Conservation (phyloP, 1,140 invertebrate species). For the Phenacoccus solenopsis region DNA sequence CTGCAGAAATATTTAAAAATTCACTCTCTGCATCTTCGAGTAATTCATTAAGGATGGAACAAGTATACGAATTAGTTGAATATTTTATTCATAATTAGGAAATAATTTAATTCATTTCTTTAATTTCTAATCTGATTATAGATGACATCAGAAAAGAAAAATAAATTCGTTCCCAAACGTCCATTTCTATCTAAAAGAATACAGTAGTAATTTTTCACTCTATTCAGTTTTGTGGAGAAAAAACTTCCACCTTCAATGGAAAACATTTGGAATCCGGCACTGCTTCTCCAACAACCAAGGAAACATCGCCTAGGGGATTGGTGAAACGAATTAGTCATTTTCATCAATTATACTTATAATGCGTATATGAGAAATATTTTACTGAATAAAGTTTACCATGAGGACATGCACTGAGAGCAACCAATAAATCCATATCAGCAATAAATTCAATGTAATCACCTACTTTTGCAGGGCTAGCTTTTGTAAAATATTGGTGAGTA, state of each 20-base stretch:
- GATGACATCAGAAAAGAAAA: not conserved
- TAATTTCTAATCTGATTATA: not conserved
- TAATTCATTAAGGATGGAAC: not conserved
- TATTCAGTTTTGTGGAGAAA: slow-evolving; percentile 18
- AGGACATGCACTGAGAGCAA: slow-evolving; percentile 37
- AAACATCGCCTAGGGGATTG: slow-evolving; percentile 33
- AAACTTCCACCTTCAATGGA: slow-evolving; percentile 37
- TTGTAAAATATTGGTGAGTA: slow-evolving; percentile 38
- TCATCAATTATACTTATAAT: not conserved
- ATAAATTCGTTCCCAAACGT: not conserved
- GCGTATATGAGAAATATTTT: no score
- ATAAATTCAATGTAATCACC: slow-evolving; percentile 40
- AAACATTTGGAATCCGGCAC: slow-evolving; percentile 36
- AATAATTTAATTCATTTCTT: not conserved
- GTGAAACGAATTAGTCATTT: not conserved
- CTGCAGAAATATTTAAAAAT: not conserved
- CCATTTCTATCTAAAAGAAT: not conserved
- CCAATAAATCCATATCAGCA: slow-evolving; percentile 39
- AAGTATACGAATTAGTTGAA: not conserved
- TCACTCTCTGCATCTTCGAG: not conserved
- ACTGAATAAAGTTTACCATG: slow-evolving; percentile 28
- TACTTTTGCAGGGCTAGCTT: slow-evolving; percentile 36
- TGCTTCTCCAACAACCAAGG: slow-evolving; percentile 33
- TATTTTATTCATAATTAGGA: not conserved
- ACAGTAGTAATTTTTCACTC: no score